Percentiles rank a stretch among this genome's conserved stretches.
phyloP scores from a whole-genome alignment of 1,140 invertebrate species.

The Drosophila trapezifrons region DNA sequence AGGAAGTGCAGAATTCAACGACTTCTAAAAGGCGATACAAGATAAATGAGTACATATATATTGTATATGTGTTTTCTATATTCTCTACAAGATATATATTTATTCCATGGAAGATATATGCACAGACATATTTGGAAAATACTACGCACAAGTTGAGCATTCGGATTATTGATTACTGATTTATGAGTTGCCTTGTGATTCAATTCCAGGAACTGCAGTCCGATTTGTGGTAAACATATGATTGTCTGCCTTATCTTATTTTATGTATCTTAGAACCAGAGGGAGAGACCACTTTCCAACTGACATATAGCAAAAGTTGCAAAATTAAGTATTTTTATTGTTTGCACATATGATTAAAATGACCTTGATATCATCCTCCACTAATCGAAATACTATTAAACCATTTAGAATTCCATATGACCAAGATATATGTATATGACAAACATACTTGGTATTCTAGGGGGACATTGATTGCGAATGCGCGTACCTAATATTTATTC shows the following conservation, averaged over 20 bases:
- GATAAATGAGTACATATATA: not conserved
- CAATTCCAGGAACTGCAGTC: constrained; percentile 19
- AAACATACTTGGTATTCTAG: not conserved
- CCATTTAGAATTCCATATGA: constrained; percentile 1
- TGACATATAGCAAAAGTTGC: not conserved
- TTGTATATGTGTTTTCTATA: not conserved
- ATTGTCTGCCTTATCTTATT: not conserved
- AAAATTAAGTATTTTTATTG: not conserved
- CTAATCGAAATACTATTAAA: constrained; percentile 4
- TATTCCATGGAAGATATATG: not conserved
- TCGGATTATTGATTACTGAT: constrained; percentile 23
- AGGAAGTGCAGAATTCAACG: constrained; percentile 41
- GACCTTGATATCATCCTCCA: constrained; percentile 17
- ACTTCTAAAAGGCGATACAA: constrained; percentile 14
- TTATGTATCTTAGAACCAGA: not conserved
- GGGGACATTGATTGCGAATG: not conserved
- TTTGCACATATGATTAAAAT: constrained; percentile 12
- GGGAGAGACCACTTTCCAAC: not conserved
- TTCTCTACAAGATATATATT: not conserved
- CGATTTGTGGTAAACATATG: constrained; percentile 4
- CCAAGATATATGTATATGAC: constrained; percentile 5
- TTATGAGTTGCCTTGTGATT: constrained; percentile 9
- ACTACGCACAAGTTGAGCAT: constrained; percentile 4
- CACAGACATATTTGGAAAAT: too few relatives aligned
- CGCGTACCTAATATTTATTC: not conserved